phyloP scores from a whole-genome alignment of 2,888 invertebrate species.

The Branchinecta sandiegonensis region DNA sequence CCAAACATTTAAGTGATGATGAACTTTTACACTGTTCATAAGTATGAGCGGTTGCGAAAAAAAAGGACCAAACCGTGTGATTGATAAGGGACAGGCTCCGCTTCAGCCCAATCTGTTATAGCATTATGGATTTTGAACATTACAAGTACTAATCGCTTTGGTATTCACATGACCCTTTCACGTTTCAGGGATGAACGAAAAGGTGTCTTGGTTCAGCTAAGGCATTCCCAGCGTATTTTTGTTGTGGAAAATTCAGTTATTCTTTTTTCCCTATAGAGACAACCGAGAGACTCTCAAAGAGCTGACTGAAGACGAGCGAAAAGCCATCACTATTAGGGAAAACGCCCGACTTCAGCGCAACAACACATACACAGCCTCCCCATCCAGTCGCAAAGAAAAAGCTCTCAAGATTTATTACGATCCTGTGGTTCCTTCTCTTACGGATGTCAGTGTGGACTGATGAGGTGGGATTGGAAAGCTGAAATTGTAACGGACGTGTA shows the following conservation, averaged over 20 bases:
- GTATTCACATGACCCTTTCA: no score
- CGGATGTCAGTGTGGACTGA: slow-evolving; percentile 26
- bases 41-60: not conserved
- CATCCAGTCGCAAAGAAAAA: slow-evolving; percentile 50
- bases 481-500: no score
- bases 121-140: no score
- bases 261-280: slow-evolving; percentile 35
- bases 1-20: no score
- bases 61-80: not conserved
- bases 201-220: no score
- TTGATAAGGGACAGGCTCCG: not conserved
- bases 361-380: slow-evolving; percentile 34
- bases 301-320: slow-evolving; percentile 45
- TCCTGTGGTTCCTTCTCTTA: slow-evolving; percentile 30
- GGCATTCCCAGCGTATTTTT: no score
- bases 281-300: slow-evolving; percentile 43
- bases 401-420: slow-evolving; percentile 58
- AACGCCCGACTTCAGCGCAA: slow-evolving; percentile 35
- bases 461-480: no score
- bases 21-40: no score
- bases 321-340: slow-evolving; percentile 46
- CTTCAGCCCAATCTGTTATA: no score
- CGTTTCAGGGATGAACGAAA: no score
- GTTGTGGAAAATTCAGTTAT: no score
- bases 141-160: no score